Base-by-base conservation (phyloP, 2,888 invertebrate genomes). In the Drosophila diplacantha region DNA sequence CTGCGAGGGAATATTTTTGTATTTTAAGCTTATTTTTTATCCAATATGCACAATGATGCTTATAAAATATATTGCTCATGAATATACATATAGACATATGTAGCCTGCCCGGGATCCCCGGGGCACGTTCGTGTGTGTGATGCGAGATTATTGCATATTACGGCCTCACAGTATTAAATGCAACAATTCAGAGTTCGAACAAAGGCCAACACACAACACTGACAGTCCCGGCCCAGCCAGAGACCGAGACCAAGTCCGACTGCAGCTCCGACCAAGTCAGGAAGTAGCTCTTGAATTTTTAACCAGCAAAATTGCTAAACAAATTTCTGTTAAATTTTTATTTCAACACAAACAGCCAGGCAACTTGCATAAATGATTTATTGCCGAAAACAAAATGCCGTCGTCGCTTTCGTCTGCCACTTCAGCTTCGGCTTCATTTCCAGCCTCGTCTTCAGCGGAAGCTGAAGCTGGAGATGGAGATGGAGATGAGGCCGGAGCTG, bases 311-410 rank as follows among this genome's bases (percentile, higher is more conserved):
- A 76, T 76, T 72, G 77, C 67, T 69, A 71, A 77, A 70, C 78
- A 80, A 82, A 80, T 82, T 82, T 75, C 22, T 41, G 37, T 71
- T 61, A 68, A 64, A 70, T 71, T 76, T 74, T 70, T 73, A 77
- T 74, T 69, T 74, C 49, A 62, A 70, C 66, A 44, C 72, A 80
- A 74, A 80, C 71, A 57, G 69, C 56, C 66, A 62, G 60, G 69
- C 83, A 74, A 80, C 81, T 80, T 83, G 75, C 81, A 80, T 80
- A 80, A 80, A 80, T 81, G 83, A 80, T 80, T 80, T 80, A 80
- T 80, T 69, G 74, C 83, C 70, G 64, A 64, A 68, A 72, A 71
- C 65, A 71, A 53, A 72, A 65, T 49, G 71, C 62, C 56, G 80
- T 44, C 60, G 72, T 29, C 58, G 65, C 56, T 55, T 69, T 31